Evolutionary conservation across 2,797 vertebrate species (phyloP), one percentile per base, ranked within the genome.

Genomic region (Poliocrania exsul): DNA sequence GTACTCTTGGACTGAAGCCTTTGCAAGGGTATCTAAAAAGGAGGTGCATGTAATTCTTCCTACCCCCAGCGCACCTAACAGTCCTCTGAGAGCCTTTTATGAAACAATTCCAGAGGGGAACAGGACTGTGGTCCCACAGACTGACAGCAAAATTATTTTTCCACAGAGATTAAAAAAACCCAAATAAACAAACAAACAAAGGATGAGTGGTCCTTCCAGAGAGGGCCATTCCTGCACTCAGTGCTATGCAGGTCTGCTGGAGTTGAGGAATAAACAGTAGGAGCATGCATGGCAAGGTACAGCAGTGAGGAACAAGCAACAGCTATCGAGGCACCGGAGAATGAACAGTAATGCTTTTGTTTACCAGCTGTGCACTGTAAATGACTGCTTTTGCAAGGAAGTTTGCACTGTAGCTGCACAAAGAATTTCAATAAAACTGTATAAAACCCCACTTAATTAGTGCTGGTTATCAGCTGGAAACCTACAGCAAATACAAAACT

Each of bases 351-450:
- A 73, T 79, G 60, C 61, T 88, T 94, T 81, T 93, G 82, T 70
- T 95, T 90, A 88, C 73, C 77, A 91, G 71, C 62, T 84, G 70
- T 70, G 81, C 57, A 29, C 62, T 81, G 61, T n/a, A 93, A 91
- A 91, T 75, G 16, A 84, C 5, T 66, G 69, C 62, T 37, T 74
- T 18, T 92, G 77, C 80, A 91, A 94, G 79, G 72, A 81, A 92
- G 37, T 37, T 33, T 88, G 62, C 3, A 1, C 50, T 78, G 33
- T 23, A 74, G 71, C 70, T 96, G 86, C 70, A 88, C 29, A 75
- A 83, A 75, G 62, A 62, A 66, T 88, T 85, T 78, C 88, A 87
- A 53, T 61, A 74, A 78, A 91, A 79, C 24, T 13, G 35, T 31
- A 70, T 38, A 64, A 90, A 82, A 94, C 86, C 28, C 11, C 24